Evolutionary conservation across 2,113 vertebrate species (phyloP), one percentile per base, ranked within the genome.

Genomic region (Poicephalus meyeri): DNA sequence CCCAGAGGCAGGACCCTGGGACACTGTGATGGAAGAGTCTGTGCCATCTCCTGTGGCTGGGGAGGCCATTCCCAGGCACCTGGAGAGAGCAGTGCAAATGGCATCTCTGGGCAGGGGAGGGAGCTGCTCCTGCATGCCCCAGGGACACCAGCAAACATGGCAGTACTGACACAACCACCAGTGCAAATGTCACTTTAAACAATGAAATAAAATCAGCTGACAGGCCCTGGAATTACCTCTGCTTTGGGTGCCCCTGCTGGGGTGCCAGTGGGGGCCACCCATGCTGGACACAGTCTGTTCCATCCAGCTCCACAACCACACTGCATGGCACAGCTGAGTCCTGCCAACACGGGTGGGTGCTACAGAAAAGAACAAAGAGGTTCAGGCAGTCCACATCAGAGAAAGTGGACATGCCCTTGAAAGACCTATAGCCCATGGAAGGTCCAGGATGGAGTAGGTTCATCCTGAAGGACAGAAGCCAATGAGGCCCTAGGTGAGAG

Each of bases 1-100:
- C 12, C 12, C 4, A 2, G 16, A 20, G 7, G 6, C 13, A 52
- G 20, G 20, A 74, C 29, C 16, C 16, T 20, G 33, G 35, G 14
- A 58, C 20, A 13, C 41, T 20, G 44, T 1, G 1, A 46, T 1
- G 1, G 31, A 37, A 26, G 25, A 1, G 0, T 2, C 1, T 1
- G 2, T 0, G 0, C 15, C 37, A 33, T 25, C 46, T 68, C 46
- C 29, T 33, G 50, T 2, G 5, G 16, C 50, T 56, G 65, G 2
- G 10, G 3, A 39, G 9, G 10, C 19, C 73, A 16, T 5, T 78
- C 24, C 46, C 55, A 28, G 28, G 18, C 7, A 9, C 5, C 5
- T 3, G 3, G 28, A 52, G 16, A 12, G 35, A 56, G 37, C 1
- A 0, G 13, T 0, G 1, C 31, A 64, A 78, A 49, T 13, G 29